phyloP scores from a whole-genome alignment of 2,888 invertebrate genomes.

The Merodon equestris region DNA sequence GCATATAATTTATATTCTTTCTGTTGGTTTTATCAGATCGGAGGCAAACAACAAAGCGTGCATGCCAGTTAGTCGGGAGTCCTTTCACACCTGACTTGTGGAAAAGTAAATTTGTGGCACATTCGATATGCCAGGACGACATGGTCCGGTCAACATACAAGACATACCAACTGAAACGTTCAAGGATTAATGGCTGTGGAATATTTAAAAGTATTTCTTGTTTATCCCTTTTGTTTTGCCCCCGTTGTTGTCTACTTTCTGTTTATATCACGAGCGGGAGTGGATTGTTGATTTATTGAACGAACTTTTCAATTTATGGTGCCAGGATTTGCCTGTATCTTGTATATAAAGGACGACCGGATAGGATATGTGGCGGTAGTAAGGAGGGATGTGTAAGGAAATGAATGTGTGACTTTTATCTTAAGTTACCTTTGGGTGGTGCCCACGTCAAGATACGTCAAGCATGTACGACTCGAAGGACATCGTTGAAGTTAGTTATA shows the following conservation, averaged over 20 bases:
- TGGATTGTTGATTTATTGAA: slow-evolving; percentile 47
- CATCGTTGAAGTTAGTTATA: too few species aligned
- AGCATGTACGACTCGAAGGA: too few species aligned
- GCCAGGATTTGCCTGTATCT: slow-evolving; percentile 27
- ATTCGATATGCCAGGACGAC: slow-evolving; percentile 7
- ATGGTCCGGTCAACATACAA: slow-evolving; percentile 4
- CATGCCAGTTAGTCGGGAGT: slow-evolving; percentile 30
- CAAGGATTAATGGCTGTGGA: slow-evolving; percentile 54
- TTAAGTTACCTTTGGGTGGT: too few species aligned
- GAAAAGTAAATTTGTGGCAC: slow-evolving; percentile 33
- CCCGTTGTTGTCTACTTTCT: background rate
- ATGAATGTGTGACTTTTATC: background rate
- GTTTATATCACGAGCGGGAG: slow-evolving; percentile 18
- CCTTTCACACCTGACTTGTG: slow-evolving; percentile 36
- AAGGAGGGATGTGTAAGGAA: too few species aligned
- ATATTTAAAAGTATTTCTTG: slow-evolving; percentile 31
- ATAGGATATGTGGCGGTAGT: background rate
- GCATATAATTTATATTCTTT: slow-evolving; percentile 52
- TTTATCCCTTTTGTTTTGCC: slow-evolving; percentile 11
- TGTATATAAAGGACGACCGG: slow-evolving; percentile 6
- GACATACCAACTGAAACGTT: background rate
- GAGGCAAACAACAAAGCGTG: slow-evolving; percentile 37
- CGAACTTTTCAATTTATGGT: slow-evolving; percentile 48
- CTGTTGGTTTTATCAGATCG: slow-evolving; percentile 46
- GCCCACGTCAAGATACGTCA: too few species aligned